Base-by-base conservation (phyloP, 1,140 invertebrate genomes). In the Babylonia areolata region DNA sequence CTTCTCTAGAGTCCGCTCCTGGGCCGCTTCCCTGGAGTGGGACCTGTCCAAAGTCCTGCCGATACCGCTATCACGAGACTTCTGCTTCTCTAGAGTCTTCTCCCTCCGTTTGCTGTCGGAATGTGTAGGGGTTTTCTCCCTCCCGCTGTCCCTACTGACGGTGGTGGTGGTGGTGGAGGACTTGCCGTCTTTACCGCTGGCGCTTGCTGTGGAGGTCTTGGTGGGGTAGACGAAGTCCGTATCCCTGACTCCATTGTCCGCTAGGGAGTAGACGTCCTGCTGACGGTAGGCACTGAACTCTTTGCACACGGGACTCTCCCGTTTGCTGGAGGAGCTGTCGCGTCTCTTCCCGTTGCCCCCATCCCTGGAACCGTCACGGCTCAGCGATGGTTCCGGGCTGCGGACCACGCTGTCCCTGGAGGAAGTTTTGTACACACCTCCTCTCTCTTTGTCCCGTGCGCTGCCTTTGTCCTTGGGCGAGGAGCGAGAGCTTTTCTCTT, bases 41-140 rank as follows among this genome's bases (percentile, higher is more conserved):
- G 40, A 28, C 42, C 78, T 51, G 42, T 80, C 78, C 40, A 80
- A 31, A 1, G 40, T 28, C 23, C 33, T 80, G 31, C 78, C 78
- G n/a, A 77, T 28, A 20, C 75, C 46, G n/a, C 78, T 51, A 6
- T 80, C 78, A 12, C 40, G 15, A 1, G 78, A 80, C 31, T 58
- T 80, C 40, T 80, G 78, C 40, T 80, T 80, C n/a, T 80, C 78
- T 33, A 80, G 54, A 51, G 28, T 2, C 40, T 54, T 80, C 78
- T 80, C 78, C 46, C 33, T 77, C 20, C 75, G 12, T 28, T 37
- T 39, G 37, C 15, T 17, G 71, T 35, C 71, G 6, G n/a, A 9
- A 0, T 33, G 12, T 28, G 64, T 69, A 0, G 31, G 28, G 9
- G 64, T 69, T 69, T 69, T 15, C 9, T 73, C 71, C 33, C 31